Percentiles rank a stretch among this genome's conserved stretches.
phyloP scores from a whole-genome alignment of 2,888 invertebrate genomes.

The Abrostola triplasia region DNA sequence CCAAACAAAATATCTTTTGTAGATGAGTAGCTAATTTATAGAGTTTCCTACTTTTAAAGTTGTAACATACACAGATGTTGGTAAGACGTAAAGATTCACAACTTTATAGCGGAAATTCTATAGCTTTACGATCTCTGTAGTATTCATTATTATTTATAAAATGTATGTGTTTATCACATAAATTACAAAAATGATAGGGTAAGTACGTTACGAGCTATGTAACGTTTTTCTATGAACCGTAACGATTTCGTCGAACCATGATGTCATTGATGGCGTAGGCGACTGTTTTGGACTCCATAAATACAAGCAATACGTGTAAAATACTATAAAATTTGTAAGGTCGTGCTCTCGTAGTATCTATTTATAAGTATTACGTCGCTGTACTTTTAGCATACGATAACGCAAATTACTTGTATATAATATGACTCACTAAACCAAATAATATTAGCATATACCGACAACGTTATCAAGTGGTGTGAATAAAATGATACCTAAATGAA shows the following conservation, averaged over 20 bases:
- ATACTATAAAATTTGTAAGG: slow-evolving; percentile 6
- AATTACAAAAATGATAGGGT: slow-evolving; percentile 8
- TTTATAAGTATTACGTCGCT: slow-evolving; percentile 41
- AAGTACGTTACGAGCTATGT: background rate
- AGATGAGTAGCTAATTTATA: no score
- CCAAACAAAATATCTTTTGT: no score
- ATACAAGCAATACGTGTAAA: slow-evolving; percentile 10
- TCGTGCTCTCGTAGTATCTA: slow-evolving; percentile 20
- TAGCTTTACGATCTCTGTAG: slow-evolving; percentile 12
- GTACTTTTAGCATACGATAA: slow-evolving; percentile 30
- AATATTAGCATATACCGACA: no score
- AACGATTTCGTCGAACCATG: slow-evolving; percentile 16
- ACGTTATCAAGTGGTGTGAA: no score
- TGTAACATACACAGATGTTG: background rate
- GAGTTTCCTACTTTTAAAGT: no score
- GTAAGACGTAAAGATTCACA: background rate
- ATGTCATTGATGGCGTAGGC: slow-evolving; percentile 41
- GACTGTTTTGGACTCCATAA: slow-evolving; percentile 30
- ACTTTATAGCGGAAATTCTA: slow-evolving; percentile 11
- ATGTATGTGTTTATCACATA: slow-evolving; percentile 1
- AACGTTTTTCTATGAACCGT: background rate
- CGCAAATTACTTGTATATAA: slow-evolving; percentile 9
- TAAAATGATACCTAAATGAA: no score
- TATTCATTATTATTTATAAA: slow-evolving; percentile 12
- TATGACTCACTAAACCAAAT: slow-evolving; percentile 24